These are phyloP conservation scores for Aspidoscelis tigris DNA, from an alignment of 2,113 vertebrate genomes.

Conservation along the genomic window DNA sequence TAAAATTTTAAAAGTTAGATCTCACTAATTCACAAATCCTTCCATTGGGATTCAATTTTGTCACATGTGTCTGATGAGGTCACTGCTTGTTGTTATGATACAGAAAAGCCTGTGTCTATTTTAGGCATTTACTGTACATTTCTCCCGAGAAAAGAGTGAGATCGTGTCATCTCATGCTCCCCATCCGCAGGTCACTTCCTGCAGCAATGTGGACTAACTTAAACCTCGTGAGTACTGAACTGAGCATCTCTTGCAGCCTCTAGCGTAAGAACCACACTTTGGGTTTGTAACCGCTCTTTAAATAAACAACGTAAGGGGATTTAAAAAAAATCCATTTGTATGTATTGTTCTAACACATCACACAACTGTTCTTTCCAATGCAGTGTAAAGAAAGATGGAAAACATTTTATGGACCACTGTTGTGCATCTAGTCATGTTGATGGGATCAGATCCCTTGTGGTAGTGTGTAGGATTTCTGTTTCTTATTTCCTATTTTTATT, in stretches of 20 bases:
- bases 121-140: slow-evolving; percentile 99
- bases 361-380: slow-evolving; percentile 41
- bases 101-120: slow-evolving; percentile 99
- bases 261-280: slow-evolving; percentile 84
- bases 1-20: slow-evolving; percentile 76
- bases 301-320: slow-evolving; percentile 73
- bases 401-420: slow-evolving; percentile 58
- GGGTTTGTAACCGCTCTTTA: slow-evolving; percentile 77
- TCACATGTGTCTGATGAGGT: slow-evolving; percentile 89
- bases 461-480: slow-evolving; percentile 22
- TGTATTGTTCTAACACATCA: slow-evolving; percentile 60
- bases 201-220: slow-evolving; percentile 99
- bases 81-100: slow-evolving; percentile 99
- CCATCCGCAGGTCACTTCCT: slow-evolving; percentile 99
- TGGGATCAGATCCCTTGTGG: slow-evolving; percentile 20
- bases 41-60: slow-evolving; percentile 83
- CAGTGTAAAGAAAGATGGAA: slow-evolving; percentile 52
- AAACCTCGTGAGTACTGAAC: slow-evolving; percentile 99
- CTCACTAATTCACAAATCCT: slow-evolving; percentile 79
- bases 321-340: slow-evolving; percentile 62
- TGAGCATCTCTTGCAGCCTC: slow-evolving; percentile 88
- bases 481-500: not conserved
- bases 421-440: slow-evolving; percentile 40
- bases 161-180: slow-evolving; percentile 98
- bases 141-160: slow-evolving; percentile 98